Conservation (phyloP, 2,888 invertebrate genomes). For the Dusona sp. region DNA sequence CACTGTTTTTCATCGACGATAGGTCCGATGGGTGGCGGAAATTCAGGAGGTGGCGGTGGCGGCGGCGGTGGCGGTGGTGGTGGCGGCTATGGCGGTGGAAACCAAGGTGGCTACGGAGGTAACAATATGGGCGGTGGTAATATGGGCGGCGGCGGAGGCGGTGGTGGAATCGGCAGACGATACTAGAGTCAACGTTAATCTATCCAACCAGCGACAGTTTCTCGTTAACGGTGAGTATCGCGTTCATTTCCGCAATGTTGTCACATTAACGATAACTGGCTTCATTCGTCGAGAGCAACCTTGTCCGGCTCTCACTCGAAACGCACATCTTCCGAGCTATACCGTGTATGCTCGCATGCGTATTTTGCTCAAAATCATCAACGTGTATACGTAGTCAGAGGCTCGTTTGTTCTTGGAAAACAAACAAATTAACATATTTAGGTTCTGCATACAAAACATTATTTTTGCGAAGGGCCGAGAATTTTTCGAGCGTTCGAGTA, state of each 20-base stretch:
- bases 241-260: constrained; percentile 4
- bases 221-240: constrained; percentile 80
- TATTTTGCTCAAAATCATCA: background rate
- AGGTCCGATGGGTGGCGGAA: constrained; percentile 81
- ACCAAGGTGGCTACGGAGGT: constrained; percentile 84
- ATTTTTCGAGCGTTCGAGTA: background rate
- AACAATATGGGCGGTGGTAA: constrained; percentile 84
- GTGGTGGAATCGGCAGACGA: constrained; percentile 83
- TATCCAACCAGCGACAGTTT: constrained; percentile 55
- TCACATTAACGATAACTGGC: background rate
- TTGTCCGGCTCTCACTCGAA: constrained; percentile 25
- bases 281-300: constrained; percentile 25
- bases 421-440: constrained; percentile 22
- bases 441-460: background rate
- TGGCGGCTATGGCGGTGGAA: constrained; percentile 84
- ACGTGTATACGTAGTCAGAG: constrained; percentile 41
- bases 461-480: constrained; percentile 2
- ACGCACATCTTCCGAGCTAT: constrained; percentile 22
- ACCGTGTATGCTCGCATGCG: background rate
- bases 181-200: constrained; percentile 76
- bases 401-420: constrained; percentile 59
- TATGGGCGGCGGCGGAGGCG: constrained; percentile 82
- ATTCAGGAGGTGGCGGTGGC: constrained; percentile 84
- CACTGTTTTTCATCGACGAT: constrained; percentile 27
- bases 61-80: constrained; percentile 85